These are phyloP conservation scores for Lasioglossum leucozonium DNA, from an alignment of 2,888 invertebrate species.

Conservation along the genomic window DNA sequence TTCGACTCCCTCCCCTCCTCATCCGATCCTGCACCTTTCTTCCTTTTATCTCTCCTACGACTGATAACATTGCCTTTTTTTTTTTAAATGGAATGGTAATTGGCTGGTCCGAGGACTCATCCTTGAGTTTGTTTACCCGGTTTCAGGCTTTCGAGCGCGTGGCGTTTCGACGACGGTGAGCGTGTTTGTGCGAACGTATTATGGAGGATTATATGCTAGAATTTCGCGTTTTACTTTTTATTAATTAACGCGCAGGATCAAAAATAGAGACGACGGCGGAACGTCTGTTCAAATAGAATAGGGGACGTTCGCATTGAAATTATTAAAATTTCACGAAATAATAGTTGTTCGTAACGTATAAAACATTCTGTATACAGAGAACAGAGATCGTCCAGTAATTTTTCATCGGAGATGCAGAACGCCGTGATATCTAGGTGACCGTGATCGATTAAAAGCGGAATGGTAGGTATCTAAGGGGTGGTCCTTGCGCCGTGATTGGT, in stretches of 20 bases:
- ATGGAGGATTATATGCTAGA: no score
- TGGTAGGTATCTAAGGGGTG: not conserved
- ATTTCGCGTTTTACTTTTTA: no score
- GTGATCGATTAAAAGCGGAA: not conserved
- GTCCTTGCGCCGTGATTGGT: not conserved
- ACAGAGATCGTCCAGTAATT: not conserved
- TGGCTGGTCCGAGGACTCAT: not conserved
- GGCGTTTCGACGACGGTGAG: not conserved
- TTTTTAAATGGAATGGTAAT: not conserved
- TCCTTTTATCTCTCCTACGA: not conserved
- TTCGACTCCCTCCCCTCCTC: not conserved
- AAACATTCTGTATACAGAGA: not conserved
- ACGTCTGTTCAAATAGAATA: no score
- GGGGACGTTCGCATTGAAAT: not conserved
- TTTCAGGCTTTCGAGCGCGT: not conserved
- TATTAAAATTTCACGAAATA: not conserved
- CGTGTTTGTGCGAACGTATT: not conserved
- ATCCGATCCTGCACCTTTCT: slow-evolving; percentile 13
- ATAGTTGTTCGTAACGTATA: not conserved
- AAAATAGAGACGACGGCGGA: not conserved
- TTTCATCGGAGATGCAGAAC: not conserved
- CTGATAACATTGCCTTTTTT: not conserved
- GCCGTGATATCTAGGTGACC: not conserved
- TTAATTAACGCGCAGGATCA: not conserved
- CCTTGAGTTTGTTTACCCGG: slow-evolving; percentile 1